Evolutionary conservation across 2,888 invertebrate species (phyloP).

Genomic region (Lasioglossum marginatum): DNA sequence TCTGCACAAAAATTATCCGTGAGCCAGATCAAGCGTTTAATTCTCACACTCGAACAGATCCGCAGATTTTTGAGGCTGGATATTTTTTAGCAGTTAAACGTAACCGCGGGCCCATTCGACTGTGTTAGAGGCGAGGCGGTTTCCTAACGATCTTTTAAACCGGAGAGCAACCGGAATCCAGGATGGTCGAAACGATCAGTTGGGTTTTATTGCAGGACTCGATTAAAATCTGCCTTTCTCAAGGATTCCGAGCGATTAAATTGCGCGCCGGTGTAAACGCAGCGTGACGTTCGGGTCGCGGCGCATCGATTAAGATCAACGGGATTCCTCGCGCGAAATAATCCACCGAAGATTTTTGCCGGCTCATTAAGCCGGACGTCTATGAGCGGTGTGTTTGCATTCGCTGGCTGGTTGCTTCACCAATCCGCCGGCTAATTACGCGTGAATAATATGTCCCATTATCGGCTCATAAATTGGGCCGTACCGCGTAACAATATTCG

Average conservation of each 20-base stretch:
- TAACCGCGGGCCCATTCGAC: not conserved
- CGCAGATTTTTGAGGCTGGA: not conserved
- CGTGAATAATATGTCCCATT: slow-evolving; percentile 60
- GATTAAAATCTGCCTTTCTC: slow-evolving; percentile 12
- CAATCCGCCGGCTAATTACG: slow-evolving; percentile 44
- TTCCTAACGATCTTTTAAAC: not conserved
- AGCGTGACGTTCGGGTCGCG: slow-evolving; percentile 19
- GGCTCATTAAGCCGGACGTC: slow-evolving; percentile 59
- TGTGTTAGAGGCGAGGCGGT: not conserved
- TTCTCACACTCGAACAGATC: not conserved
- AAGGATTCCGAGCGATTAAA: slow-evolving; percentile 6
- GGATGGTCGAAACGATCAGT: not conserved
- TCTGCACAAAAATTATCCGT: not conserved
- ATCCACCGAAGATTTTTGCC: slow-evolving; percentile 52
- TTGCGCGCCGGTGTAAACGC: slow-evolving; percentile 4
- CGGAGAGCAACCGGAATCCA: not conserved
- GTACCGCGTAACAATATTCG: not conserved
- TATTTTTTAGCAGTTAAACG: not conserved
- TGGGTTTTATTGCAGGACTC: not conserved
- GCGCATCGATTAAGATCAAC: slow-evolving; percentile 62
- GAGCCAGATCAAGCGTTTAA: not conserved
- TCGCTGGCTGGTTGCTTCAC: slow-evolving; percentile 34
- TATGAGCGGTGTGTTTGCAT: slow-evolving; percentile 29
- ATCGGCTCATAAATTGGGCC: slow-evolving; percentile 49
- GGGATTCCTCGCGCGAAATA: slow-evolving; percentile 52